These are phyloP conservation scores for Hippolais icterina DNA, from an alignment of 2,113 vertebrate genomes.

Conservation along the genomic window DNA sequence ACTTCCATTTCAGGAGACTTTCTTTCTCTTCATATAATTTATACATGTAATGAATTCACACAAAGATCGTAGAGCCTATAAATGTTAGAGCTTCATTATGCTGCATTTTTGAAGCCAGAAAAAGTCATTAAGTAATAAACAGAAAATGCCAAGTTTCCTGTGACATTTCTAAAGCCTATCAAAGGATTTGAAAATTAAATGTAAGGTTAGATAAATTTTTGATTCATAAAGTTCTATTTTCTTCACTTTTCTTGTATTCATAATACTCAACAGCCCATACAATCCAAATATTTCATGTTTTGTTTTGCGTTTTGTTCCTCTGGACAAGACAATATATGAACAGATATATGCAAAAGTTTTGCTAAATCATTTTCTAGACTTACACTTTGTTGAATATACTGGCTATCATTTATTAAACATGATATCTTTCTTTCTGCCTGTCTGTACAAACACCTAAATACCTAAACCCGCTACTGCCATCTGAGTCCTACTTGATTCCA, in stretches of 20 bases:
- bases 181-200: background rate
- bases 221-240: background rate
- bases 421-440: background rate
- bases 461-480: background rate
- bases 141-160: background rate
- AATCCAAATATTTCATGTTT: background rate
- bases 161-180: background rate
- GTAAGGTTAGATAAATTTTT: background rate
- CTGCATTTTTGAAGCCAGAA: background rate
- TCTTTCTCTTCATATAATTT: background rate
- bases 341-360: background rate
- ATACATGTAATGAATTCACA: background rate
- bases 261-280: background rate
- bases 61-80: background rate
- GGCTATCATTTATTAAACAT: background rate
- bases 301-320: background rate
- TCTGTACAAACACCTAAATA: background rate
- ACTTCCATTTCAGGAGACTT: background rate
- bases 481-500: background rate
- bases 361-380: background rate
- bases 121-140: background rate
- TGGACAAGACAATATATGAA: background rate
- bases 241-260: background rate
- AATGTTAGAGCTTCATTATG: conserved; percentile 1
- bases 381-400: background rate